Evolutionary conservation across 2,888 invertebrate species (phyloP), one percentile per base, ranked within the genome.

Genomic region (Ceriagrion tenellum): DNA sequence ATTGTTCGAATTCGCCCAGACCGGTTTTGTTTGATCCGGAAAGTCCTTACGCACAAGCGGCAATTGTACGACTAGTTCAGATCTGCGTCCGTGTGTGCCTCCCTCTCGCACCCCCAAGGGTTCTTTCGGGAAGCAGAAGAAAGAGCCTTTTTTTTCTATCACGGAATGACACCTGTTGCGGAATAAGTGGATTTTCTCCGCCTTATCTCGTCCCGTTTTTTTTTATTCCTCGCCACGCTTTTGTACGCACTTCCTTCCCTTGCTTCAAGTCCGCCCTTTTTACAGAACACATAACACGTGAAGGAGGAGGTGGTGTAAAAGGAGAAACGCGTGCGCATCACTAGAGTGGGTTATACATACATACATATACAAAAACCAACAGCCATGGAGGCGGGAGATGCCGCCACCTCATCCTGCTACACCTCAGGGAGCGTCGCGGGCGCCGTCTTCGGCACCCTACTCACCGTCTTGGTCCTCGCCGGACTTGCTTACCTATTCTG

Each of bases 401-500:
- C 96, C 95, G 96, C 96, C 95, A 96, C 96, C 96, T 96, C 96
- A 96, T 96, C 96, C 95, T 98, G 98, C 97, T 98, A 98, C 97
- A 97, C 98, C 96, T 97, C 98, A 96, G 98, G 98, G 96, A 98
- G 98, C 96, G 97, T 98, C 95, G 98, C 98, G 95, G 98, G 98
- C 95, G 98, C 98, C 96, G 98, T 98, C 95, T 97, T 98, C 96
- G 98, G 98, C 96, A 98, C 98, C 96, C 98, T 98, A 96, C 96
- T 98, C 96, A 97, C 97, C 96, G 98, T 98, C 96, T 97, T 98
- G 95, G 96, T 98, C 95, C 97, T 98, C 95, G 97, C 98, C 74
- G 98, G 97, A 95, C 97, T 97, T 88, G 97, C 97, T 95, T 97
- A 97, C 96, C 97, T 98, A 96, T 96, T 98, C 96, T 98, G 98